phyloP scores from a whole-genome alignment of 2,113 vertebrate species.

The Platysteira castanea region DNA sequence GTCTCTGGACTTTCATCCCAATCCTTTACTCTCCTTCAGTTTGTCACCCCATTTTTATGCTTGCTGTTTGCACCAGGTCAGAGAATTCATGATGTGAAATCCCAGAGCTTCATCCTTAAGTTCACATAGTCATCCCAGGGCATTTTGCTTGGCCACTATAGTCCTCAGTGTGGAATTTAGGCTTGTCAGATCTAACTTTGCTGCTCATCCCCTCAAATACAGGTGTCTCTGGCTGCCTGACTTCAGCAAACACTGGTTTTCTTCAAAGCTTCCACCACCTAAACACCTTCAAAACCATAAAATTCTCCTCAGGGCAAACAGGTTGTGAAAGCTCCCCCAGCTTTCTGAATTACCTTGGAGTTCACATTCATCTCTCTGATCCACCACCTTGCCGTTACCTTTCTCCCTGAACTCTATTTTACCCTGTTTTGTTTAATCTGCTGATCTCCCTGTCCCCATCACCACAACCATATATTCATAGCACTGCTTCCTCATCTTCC shows the following conservation, averaged over 20 bases:
- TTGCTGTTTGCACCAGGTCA: not conserved
- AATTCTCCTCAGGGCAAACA: not conserved
- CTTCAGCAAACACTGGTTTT: not conserved
- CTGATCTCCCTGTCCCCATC: not conserved
- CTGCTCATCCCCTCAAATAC: not conserved
- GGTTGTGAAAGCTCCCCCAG: rapidly evolving
- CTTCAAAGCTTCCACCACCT: not conserved
- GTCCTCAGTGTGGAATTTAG: not conserved
- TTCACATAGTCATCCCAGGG: not conserved
- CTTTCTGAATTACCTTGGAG: not conserved
- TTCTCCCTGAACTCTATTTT: not conserved
- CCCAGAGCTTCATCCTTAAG: not conserved
- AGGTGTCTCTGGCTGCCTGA: not conserved
- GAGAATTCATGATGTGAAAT: not conserved
- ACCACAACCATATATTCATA: not conserved
- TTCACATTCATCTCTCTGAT: not conserved
- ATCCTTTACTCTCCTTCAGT: not conserved
- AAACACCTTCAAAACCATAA: not conserved
- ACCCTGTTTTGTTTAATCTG: not conserved
- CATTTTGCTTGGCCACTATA: not conserved
- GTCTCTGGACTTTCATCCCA: not conserved
- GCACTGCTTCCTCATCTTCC: not conserved
- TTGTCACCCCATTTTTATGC: not conserved
- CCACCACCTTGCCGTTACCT: not conserved
- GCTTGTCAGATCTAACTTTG: not conserved